Conservation (phyloP, 1,140 invertebrate genomes). For the Pseudomyrmex dendroicus region DNA sequence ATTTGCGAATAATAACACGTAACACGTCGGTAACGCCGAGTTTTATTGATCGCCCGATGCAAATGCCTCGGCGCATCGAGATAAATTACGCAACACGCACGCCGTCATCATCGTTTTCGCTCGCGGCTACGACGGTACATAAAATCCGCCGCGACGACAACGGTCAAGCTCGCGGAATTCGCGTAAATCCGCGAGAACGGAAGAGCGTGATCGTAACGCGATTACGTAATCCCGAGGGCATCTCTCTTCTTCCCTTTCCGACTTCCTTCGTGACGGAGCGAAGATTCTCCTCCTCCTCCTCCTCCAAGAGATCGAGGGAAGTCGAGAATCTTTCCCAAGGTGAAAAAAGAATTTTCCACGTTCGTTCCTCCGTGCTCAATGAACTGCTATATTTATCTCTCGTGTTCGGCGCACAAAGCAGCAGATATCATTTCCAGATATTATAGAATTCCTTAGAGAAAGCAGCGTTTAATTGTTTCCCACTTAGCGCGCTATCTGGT, state of each 20-base stretch:
- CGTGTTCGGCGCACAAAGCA: background rate
- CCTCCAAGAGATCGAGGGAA: slow-evolving; percentile 18
- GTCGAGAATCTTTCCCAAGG: slow-evolving; percentile 1
- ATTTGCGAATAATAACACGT: slow-evolving; percentile 53
- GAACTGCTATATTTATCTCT: slow-evolving; percentile 7
- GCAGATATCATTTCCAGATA: no score
- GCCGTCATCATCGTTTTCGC: slow-evolving; percentile 13
- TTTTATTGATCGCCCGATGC: slow-evolving; percentile 38
- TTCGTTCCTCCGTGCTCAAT: background rate
- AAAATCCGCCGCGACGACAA: slow-evolving; percentile 26
- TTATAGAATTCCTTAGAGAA: no score
- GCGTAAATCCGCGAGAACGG: slow-evolving; percentile 48
- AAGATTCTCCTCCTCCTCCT: background rate
- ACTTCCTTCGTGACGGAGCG: no score
- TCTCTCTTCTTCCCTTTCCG: no score
- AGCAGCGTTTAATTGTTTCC: no score
- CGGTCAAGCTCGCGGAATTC: slow-evolving; percentile 39
- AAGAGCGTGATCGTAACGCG: slow-evolving; percentile 31
- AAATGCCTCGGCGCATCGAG: slow-evolving; percentile 12
- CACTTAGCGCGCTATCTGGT: no score
- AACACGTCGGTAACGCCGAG: slow-evolving; percentile 20
- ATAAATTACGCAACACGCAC: slow-evolving; percentile 38
- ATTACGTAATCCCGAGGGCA: slow-evolving; percentile 17
- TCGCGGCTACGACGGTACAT: background rate
- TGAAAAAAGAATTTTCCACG: slow-evolving; percentile 3